Percentiles rank a stretch among this genome's conserved stretches.
Evolutionary conservation across 1,140 invertebrate species (phyloP).

Genomic region (Drosophila sturtevanti): DNA sequence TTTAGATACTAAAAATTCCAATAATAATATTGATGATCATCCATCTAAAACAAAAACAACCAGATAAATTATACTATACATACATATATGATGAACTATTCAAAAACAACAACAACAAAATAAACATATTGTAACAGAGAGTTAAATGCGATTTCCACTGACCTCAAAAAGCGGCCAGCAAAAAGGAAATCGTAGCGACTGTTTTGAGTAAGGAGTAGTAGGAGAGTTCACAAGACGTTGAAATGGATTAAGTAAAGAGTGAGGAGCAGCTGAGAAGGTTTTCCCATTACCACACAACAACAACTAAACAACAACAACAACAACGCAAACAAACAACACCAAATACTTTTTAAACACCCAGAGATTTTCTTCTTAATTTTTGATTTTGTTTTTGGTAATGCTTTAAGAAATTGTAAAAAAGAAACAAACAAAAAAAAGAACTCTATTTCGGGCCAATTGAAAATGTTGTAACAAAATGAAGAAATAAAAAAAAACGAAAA

Average conservation of each 20-base stretch:
- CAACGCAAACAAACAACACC: conserved; percentile 32
- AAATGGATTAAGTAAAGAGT: conserved; percentile 38
- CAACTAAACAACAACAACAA: conserved; percentile 47
- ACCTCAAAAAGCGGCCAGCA: conserved; percentile 1
- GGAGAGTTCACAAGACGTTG: conserved; percentile 40
- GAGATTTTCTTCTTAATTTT: conserved; percentile 9
- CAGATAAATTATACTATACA: conserved; percentile 24
- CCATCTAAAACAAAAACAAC: conserved; percentile 58
- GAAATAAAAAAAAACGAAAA: conserved; percentile 45
- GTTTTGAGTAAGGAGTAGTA: conserved; percentile 68
- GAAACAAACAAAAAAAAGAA: conserved; percentile 32
- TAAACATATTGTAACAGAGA: conserved; percentile 49
- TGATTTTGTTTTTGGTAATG: conserved; percentile 54
- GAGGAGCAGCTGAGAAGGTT: conserved; percentile 66
- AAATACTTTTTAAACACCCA: conserved; percentile 29
- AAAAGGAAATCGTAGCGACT: conserved; percentile 39
- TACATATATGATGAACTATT: background rate
- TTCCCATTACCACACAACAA: conserved; percentile 43
- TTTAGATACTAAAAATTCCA: conserved; percentile 68
- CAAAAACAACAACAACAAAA: conserved; percentile 10
- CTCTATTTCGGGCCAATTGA: conserved; percentile 74
- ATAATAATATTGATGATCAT: conserved; percentile 78
- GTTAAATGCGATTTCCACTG: conserved; percentile 37
- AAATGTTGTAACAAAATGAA: conserved; percentile 49
- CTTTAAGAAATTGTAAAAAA: conserved; percentile 59